A percentile compares a stretch with the other conserved stretches of the same genome.
phyloP scores from a whole-genome alignment of 2,797 vertebrate genomes.

The Geotrypetes seraphini region DNA sequence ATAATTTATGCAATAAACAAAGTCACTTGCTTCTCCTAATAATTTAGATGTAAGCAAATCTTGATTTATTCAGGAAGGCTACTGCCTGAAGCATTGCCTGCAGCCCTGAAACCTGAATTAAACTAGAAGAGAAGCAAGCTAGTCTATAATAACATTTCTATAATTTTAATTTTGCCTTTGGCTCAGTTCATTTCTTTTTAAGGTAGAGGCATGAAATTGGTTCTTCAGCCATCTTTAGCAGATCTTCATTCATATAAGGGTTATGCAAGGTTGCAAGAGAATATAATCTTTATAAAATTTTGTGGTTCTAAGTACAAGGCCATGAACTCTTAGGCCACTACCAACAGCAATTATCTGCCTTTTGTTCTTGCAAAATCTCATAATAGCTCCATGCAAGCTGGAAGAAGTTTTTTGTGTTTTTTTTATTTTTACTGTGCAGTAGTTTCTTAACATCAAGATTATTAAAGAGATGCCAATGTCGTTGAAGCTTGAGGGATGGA shows the following conservation, averaged over 20 bases:
- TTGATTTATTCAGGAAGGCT: conserved; percentile 99
- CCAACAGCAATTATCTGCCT: conserved; percentile 37
- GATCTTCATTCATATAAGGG: conserved; percentile 78
- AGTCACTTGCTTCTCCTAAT: conserved; percentile 96
- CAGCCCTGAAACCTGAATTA: conserved; percentile 95
- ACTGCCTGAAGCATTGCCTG: conserved; percentile 78
- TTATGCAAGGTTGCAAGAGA: conserved; percentile 74
- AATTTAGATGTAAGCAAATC: conserved; percentile 99
- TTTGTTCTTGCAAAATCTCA: conserved; percentile 22
- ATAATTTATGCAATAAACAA: conserved; percentile 99
- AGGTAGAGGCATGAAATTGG: conserved; percentile 99
- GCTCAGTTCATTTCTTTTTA: conserved; percentile 98
- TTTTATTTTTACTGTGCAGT: conserved; percentile 17
- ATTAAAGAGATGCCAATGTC: conserved; percentile 60
- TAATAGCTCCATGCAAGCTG: conserved; percentile 32
- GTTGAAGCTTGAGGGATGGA: conserved; percentile 42
- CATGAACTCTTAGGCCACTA: conserved; percentile 51
- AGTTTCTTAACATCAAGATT: conserved; percentile 38
- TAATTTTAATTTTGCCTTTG: conserved; percentile 99
- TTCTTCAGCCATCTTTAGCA: conserved; percentile 95
- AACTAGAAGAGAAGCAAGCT: conserved; percentile 98
- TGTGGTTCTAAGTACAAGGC: conserved; percentile 40
- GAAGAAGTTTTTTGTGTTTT: conserved; percentile 13
- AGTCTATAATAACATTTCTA: conserved; percentile 99
- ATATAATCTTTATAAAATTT: conserved; percentile 69